Base-by-base conservation (phyloP, 2,888 invertebrate species). In the Glyphotaelius pellucidus region DNA sequence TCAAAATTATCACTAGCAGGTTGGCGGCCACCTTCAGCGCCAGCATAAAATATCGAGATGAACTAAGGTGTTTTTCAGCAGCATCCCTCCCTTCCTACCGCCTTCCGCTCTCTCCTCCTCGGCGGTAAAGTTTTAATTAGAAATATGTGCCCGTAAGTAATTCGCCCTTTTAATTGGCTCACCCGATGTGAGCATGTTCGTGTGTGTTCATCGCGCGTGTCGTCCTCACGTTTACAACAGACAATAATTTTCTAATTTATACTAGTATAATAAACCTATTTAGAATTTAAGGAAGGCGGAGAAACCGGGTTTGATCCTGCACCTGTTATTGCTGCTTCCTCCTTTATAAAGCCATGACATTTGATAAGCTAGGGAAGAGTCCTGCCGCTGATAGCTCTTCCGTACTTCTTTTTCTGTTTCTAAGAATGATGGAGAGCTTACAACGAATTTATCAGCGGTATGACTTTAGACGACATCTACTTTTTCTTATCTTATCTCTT, bases 111-210 rank as follows among this genome's bases (percentile, higher is more conserved):
- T n/a, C 52, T 7, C 86, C 35, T 86, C 31, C 83, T 87, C 31
- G 52, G 87, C 32, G 91, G 80, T 88, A 91, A 91, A 91, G 86
- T 91, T 91, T 91, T 91, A 91, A 91, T 91, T 91, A 91, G 88
- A 91, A 91, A 81, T 91, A 91, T 91, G 91, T 88, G 88, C 47
- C 88, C 88, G 91, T 91, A 88, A 91, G 91, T 91, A 91, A 91
- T 91, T 91, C 84, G 91, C 88, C 85, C 52, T 91, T 91, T 91
- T 88, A 91, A 88, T 91, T 88, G 88, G 88, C 91, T 87, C 47
- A 19, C 91, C 47, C 80, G 88, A 79, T 90, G 42, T 38, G 52
- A 47, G 35, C 38, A 38, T 84, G 84, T 35, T 84, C 84, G 19
- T 12, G 84, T 12, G 84, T 84, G 38, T 67, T 67, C n/a, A 67